Conservation (phyloP, 2,113 vertebrate genomes). For the Syrrhaptes paradoxus region DNA sequence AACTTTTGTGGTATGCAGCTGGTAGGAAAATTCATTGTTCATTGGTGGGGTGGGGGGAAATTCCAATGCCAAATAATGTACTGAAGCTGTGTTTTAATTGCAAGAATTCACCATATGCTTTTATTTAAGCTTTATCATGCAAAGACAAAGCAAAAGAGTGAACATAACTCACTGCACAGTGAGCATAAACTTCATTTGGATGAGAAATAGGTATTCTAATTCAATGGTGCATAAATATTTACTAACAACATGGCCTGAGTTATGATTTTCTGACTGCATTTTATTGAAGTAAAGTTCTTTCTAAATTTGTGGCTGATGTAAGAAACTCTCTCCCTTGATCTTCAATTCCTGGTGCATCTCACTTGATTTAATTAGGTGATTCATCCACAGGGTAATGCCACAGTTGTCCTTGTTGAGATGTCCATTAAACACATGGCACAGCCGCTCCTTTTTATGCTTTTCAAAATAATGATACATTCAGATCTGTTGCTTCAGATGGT, state of each 20-base stretch:
- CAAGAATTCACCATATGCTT: background rate
- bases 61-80: background rate
- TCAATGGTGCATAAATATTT: background rate
- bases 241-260: background rate
- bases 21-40: background rate
- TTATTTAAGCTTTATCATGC: background rate
- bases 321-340: background rate
- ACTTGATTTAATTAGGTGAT: background rate
- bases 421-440: background rate
- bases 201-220: background rate
- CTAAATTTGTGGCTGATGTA: background rate
- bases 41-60: background rate
- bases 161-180: accelerated
- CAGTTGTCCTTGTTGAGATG: background rate
- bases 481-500: background rate
- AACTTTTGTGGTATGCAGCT: background rate
- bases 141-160: background rate
- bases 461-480: background rate
- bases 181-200: background rate
- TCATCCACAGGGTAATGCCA: background rate
- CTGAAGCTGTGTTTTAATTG: background rate
- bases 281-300: background rate
- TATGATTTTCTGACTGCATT: background rate
- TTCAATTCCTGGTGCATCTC: background rate
- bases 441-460: background rate